Conservation (phyloP, 2,888 invertebrate genomes). For the Chrysolina haemoptera region DNA sequence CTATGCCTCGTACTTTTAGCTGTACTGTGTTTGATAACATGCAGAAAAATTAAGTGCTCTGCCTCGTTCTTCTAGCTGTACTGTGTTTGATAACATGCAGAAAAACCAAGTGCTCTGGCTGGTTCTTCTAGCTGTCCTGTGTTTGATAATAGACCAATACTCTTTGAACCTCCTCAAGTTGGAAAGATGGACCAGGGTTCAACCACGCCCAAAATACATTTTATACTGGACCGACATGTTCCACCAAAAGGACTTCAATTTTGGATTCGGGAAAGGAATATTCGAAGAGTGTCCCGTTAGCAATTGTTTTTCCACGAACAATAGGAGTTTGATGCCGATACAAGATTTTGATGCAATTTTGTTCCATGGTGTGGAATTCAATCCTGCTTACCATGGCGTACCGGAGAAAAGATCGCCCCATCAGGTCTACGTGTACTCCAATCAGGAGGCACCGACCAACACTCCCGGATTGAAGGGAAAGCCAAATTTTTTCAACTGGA, state of each 20-base stretch:
- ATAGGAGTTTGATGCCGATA: slow-evolving; percentile 63
- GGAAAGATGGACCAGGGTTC: neutral
- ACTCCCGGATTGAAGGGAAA: slow-evolving; percentile 32
- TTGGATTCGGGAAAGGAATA: slow-evolving; percentile 51
- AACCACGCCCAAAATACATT: slow-evolving; percentile 47
- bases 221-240: slow-evolving; percentile 59
- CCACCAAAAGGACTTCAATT: slow-evolving; percentile 48
- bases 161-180: neutral
- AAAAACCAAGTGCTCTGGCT: slow-evolving; percentile 20
- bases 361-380: slow-evolving; percentile 70
- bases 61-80: slow-evolving; percentile 2
- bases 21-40: too few relatives aligned
- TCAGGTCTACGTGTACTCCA: slow-evolving; percentile 72
- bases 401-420: slow-evolving; percentile 64
- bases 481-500: slow-evolving; percentile 72
- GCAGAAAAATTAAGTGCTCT: slow-evolving; percentile 13
- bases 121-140: neutral
- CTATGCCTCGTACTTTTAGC: too few relatives aligned
- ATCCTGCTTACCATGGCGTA: slow-evolving; percentile 51
- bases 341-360: slow-evolving; percentile 72
- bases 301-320: slow-evolving; percentile 70
- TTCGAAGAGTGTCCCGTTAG: slow-evolving; percentile 64
- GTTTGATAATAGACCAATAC: neutral
- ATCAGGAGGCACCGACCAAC: slow-evolving; percentile 69
- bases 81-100: too few relatives aligned